Conservation (phyloP, 2,113 vertebrate genomes). For the Colossoma macropomum region DNA sequence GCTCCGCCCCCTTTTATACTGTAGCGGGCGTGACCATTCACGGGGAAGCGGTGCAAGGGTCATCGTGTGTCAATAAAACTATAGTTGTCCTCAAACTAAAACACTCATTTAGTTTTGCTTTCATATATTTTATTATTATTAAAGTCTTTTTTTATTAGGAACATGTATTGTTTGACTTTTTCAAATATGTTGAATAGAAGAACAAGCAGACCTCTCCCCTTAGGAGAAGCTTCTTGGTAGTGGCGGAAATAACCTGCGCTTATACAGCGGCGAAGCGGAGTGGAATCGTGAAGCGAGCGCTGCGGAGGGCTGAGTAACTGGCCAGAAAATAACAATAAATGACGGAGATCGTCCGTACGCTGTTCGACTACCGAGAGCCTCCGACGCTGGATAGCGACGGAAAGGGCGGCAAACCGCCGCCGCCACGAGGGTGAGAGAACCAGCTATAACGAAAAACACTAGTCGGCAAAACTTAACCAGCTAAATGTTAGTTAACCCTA, state of each 20-base stretch:
- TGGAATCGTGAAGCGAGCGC: conserved; percentile 56
- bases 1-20: conserved; percentile 54
- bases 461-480: conserved; percentile 4
- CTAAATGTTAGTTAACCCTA: neutral
- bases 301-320: conserved; percentile 51
- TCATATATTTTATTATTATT: no score
- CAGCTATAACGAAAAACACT: neutral
- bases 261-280: conserved; percentile 53
- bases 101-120: no score
- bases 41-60: conserved; percentile 4
- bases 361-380: conserved; percentile 77
- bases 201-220: neutral
- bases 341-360: conserved; percentile 77
- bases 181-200: no score
- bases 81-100: neutral
- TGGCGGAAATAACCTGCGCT: conserved; percentile 74
- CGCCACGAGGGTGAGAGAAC: conserved; percentile 74
- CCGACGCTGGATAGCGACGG: conserved; percentile 74
- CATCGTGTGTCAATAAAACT: neutral
- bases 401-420: conserved; percentile 69
- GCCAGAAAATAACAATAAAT: conserved; percentile 60
- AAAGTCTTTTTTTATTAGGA: no score
- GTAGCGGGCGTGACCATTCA: conserved; percentile 61
- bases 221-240: conserved; percentile 57
- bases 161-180: no score